Percentiles rank a stretch among this genome's conserved stretches.
Evolutionary conservation across 2,113 vertebrate species (phyloP).

Genomic region (Dendrocopos noguchii): DNA sequence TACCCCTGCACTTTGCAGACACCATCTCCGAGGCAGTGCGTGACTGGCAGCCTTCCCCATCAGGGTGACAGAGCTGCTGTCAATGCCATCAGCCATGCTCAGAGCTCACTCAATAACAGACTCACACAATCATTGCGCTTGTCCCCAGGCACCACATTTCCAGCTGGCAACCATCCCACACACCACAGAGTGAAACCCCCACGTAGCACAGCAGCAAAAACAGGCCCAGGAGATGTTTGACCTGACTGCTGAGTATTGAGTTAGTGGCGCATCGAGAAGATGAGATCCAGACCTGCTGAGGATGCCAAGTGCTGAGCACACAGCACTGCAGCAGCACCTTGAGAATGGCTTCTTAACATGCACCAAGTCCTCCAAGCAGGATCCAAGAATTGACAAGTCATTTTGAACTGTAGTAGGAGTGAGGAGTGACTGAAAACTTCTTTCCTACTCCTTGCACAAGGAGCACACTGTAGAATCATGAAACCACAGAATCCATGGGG

Average conservation of each 20-base stretch:
- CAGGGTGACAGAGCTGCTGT: background rate
- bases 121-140: background rate
- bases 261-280: background rate
- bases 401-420: background rate
- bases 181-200: background rate
- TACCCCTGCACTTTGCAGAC: background rate
- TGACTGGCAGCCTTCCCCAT: background rate
- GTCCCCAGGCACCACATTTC: background rate
- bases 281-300: background rate
- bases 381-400: background rate
- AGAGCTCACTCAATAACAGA: conserved; percentile 11
- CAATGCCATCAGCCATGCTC: conserved; percentile 9
- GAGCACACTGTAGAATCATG: background rate
- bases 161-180: background rate
- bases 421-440: background rate
- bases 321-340: background rate
- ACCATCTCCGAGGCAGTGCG: background rate
- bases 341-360: background rate
- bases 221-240: background rate
- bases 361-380: background rate
- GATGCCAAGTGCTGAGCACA: background rate
- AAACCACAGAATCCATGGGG: too few relatives aligned
- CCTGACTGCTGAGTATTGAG: background rate
- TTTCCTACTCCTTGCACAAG: background rate
- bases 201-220: background rate